Evolutionary conservation across 1,140 invertebrate genomes (phyloP).

Genomic region (Drosophila lowei): DNA sequence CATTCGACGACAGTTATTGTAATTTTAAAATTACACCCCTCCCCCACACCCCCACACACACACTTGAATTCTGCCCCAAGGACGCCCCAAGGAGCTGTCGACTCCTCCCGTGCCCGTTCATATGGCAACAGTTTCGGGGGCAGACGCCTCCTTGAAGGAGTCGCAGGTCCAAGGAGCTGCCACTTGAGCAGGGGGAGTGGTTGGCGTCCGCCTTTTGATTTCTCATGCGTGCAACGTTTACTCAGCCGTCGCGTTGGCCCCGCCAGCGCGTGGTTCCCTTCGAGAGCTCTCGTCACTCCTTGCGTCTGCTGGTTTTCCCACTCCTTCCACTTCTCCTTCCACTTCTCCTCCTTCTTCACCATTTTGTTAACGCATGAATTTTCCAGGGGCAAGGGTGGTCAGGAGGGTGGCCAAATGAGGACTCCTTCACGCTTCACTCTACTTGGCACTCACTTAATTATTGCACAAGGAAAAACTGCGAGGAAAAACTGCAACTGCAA

Average conservation of each 20-base stretch:
- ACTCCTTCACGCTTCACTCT: slow-evolving; percentile 72
- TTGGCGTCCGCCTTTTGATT: slow-evolving; percentile 59
- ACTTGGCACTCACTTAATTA: slow-evolving; percentile 80
- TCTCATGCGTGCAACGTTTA: slow-evolving; percentile 72
- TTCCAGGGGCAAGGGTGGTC: slow-evolving; percentile 20
- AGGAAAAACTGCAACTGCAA: too few species aligned
- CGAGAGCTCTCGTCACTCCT: background rate
- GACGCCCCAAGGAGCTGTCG: background rate
- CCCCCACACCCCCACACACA: slow-evolving; percentile 7
- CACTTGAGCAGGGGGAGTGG: slow-evolving; percentile 6
- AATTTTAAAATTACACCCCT: slow-evolving; percentile 31
- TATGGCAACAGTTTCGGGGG: slow-evolving; percentile 34
- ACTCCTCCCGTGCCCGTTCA: slow-evolving; percentile 14
- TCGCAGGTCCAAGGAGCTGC: slow-evolving; percentile 43
- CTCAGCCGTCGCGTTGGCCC: slow-evolving; percentile 48
- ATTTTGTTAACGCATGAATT: slow-evolving; percentile 74
- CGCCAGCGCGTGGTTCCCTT: slow-evolving; percentile 13
- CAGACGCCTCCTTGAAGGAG: slow-evolving; percentile 7
- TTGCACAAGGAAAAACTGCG: slow-evolving; percentile 59
- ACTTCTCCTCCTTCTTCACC: slow-evolving; percentile 3
- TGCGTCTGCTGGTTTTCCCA: too few species aligned
- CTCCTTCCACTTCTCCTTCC: slow-evolving; percentile 1
- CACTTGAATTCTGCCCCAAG: slow-evolving; percentile 17
- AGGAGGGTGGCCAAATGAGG: slow-evolving; percentile 57
- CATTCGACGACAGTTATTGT: slow-evolving; percentile 36